Evolutionary conservation across 2,797 vertebrate genomes (phyloP).

Genomic region (Syngnathus rostellatus): DNA sequence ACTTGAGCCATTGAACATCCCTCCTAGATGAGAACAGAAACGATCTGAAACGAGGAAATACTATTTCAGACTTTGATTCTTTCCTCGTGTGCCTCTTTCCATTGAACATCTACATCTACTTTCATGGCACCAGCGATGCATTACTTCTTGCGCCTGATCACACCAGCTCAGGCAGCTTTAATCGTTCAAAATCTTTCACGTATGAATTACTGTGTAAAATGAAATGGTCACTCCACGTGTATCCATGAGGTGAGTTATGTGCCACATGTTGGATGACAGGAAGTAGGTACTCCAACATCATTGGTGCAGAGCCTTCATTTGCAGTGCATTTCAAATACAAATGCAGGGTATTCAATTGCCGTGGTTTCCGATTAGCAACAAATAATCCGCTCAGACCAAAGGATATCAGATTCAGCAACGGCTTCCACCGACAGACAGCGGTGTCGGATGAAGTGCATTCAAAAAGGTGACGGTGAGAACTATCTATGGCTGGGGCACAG

Average conservation of each 20-base stretch:
- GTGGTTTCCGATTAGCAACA: not conserved
- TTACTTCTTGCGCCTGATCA: no score
- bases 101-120: no score
- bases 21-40: not conserved
- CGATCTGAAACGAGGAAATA: not conserved
- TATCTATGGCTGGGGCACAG: not conserved
- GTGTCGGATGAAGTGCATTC: not conserved
- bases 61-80: not conserved
- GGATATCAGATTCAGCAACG: not conserved
- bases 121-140: no score
- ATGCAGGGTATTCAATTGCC: not conserved
- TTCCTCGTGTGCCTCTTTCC: not conserved
- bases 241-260: not conserved
- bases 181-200: no score
- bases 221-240: not conserved
- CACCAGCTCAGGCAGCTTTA: not conserved
- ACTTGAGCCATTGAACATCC: not conserved
- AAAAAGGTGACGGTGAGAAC: conserved; percentile 1
- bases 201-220: no score
- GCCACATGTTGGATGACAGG: no score
- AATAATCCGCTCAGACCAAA: not conserved
- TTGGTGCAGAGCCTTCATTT: no score
- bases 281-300: no score
- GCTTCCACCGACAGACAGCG: not conserved
- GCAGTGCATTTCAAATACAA: not conserved